Evolutionary conservation across 2,113 vertebrate species (phyloP).

Genomic region (Catharus fuscescens): DNA sequence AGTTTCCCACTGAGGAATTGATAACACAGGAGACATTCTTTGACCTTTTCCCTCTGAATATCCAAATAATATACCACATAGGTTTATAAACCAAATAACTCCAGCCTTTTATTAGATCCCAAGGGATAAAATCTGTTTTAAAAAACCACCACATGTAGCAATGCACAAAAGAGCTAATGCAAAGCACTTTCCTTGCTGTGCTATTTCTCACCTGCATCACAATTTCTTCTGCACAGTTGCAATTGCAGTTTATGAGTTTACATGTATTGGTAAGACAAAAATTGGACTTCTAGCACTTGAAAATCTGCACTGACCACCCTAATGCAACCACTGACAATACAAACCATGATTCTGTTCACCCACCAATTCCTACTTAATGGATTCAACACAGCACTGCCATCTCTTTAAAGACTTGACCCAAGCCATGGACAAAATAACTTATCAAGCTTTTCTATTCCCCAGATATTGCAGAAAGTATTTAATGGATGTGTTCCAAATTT

Average conservation of each 20-base stretch:
- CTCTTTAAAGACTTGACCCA: slow-evolving; percentile 15
- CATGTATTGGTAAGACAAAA: not conserved
- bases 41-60: slow-evolving; percentile 72
- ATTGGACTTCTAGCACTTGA: not conserved
- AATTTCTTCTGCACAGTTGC: slow-evolving; percentile 45
- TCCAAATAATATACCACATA: slow-evolving; percentile 68
- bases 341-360: not conserved
- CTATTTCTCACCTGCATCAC: slow-evolving; percentile 57
- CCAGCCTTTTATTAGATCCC: slow-evolving; percentile 72
- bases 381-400: not conserved
- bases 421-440: not conserved
- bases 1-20: slow-evolving; percentile 72
- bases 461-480: slow-evolving; percentile 53
- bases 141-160: slow-evolving; percentile 62
- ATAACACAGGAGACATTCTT: slow-evolving; percentile 72
- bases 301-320: not conserved
- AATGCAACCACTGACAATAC: not conserved
- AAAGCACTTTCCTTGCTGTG: slow-evolving; percentile 39
- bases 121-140: slow-evolving; percentile 70
- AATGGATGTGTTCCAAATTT: slow-evolving; percentile 45
- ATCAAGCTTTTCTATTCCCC: slow-evolving; percentile 23
- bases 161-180: slow-evolving; percentile 55
- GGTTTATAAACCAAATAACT: slow-evolving; percentile 71
- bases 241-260: slow-evolving; percentile 20
- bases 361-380: not conserved